These are phyloP conservation scores for Anabacerthia variegaticeps DNA, from an alignment of 2,797 vertebrate genomes.

Conservation along the genomic window DNA sequence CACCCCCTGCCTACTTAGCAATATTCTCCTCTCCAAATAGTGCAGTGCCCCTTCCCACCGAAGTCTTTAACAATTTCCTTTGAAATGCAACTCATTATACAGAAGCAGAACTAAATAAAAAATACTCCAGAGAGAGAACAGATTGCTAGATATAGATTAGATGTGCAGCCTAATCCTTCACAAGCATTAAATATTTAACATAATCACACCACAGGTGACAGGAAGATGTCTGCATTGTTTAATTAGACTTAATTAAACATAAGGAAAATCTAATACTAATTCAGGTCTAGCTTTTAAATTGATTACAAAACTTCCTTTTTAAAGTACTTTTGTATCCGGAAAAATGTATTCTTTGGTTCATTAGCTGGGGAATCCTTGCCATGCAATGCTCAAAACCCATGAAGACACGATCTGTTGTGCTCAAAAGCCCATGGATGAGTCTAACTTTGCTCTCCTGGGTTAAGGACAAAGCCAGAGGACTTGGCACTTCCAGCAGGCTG, in stretches of 20 bases:
- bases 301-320: conserved; percentile 50
- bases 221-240: conserved; percentile 77
- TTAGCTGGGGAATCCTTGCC: background rate
- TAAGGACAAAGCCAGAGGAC: conserved; percentile 62
- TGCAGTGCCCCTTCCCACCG: background rate
- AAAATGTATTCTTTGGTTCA: background rate
- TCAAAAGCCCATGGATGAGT: conserved; percentile 10
- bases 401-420: background rate
- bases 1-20: rapidly evolving
- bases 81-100: conserved; percentile 69
- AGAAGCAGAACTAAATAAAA: conserved; percentile 73
- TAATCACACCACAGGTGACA: conserved; percentile 77
- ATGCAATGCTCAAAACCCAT: background rate
- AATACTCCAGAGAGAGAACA: conserved; percentile 75
- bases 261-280: conserved; percentile 73
- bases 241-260: conserved; percentile 82
- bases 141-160: conserved; percentile 79
- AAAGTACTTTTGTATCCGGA: background rate
- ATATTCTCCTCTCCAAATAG: background rate
- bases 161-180: conserved; percentile 77
- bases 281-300: conserved; percentile 66
- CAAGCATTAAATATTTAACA: conserved; percentile 81
- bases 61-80: conserved; percentile 56
- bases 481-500: background rate
- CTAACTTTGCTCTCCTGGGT: background rate